Conservation (phyloP, 2,888 invertebrate species). For the Mythimna ferrago region DNA sequence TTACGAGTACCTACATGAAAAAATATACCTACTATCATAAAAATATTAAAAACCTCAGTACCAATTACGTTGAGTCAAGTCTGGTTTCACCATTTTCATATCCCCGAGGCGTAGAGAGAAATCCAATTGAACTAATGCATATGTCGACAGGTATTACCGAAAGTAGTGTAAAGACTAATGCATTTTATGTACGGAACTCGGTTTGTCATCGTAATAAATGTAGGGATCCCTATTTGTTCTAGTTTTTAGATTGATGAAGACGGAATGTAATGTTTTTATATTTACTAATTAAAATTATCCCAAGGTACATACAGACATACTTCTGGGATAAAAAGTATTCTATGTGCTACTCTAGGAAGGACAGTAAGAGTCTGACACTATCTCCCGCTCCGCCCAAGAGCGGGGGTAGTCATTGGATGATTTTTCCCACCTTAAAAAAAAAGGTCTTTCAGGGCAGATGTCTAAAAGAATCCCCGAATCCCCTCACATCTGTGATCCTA, state of each 20-base stretch:
- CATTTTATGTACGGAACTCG: conserved; percentile 29
- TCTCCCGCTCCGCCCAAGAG: too few species aligned
- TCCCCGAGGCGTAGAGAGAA: conserved; percentile 33
- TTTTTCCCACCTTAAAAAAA: too few species aligned
- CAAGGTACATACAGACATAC: too few species aligned
- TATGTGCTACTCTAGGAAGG: too few species aligned
- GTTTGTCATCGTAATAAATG: conserved; percentile 16
- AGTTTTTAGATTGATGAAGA: conserved; percentile 9
- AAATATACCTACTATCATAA: background rate
- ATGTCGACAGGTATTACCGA: conserved; percentile 31
- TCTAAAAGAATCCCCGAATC: too few species aligned
- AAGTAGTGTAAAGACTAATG: conserved; percentile 26
- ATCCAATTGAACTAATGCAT: conserved; percentile 66
- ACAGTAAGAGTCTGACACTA: too few species aligned
- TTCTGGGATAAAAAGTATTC: too few species aligned
- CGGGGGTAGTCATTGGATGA: too few species aligned
- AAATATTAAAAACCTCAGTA: conserved; percentile 1
- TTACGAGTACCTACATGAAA: too few species aligned
- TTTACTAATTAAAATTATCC: too few species aligned
- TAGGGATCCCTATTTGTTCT: background rate
- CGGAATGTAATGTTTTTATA: background rate
- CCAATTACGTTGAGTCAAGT: conserved; percentile 13
- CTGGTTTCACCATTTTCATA: conserved; percentile 43
- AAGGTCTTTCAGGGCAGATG: too few species aligned
- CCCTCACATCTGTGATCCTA: too few species aligned